A percentile compares a stretch with the other conserved stretches of the same genome.
Evolutionary conservation across 2,113 vertebrate species (phyloP).

Genomic region (Channa argus): DNA sequence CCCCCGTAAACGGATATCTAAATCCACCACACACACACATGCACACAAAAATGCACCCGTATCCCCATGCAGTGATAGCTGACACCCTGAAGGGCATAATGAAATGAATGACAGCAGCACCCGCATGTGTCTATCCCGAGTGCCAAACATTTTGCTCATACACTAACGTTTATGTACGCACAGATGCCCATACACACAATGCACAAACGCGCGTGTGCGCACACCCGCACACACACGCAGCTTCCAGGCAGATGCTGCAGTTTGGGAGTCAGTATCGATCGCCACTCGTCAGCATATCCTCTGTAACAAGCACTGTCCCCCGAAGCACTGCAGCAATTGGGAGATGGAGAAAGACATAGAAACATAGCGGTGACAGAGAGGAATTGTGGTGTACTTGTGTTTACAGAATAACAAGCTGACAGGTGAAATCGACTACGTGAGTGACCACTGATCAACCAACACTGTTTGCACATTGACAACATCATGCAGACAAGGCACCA

Average conservation of each 20-base stretch:
- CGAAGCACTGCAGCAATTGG: slow-evolving; percentile 71
- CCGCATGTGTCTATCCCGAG: slow-evolving; percentile 48
- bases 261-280: slow-evolving; percentile 74
- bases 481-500: not conserved
- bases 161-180: slow-evolving; percentile 38
- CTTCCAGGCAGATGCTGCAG: slow-evolving; percentile 55
- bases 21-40: slow-evolving; percentile 58
- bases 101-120: slow-evolving; percentile 57
- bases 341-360: slow-evolving; percentile 27
- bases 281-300: slow-evolving; percentile 80
- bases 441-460: slow-evolving; percentile 16
- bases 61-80: slow-evolving; percentile 20
- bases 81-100: slow-evolving; percentile 71
- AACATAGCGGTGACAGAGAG: not conserved
- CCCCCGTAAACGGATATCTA: slow-evolving; percentile 69
- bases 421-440: slow-evolving; percentile 16
- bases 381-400: slow-evolving; percentile 10
- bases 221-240: slow-evolving; percentile 25
- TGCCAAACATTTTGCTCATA: slow-evolving; percentile 53
- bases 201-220: not conserved
- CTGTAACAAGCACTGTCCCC: slow-evolving; percentile 77
- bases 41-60: slow-evolving; percentile 9
- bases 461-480: not conserved
- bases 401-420: slow-evolving; percentile 27
- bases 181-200: slow-evolving; percentile 6